Evolutionary conservation across 2,113 vertebrate species (phyloP), one percentile per base, ranked within the genome.

Genomic region (Chlamydotis undulata): DNA sequence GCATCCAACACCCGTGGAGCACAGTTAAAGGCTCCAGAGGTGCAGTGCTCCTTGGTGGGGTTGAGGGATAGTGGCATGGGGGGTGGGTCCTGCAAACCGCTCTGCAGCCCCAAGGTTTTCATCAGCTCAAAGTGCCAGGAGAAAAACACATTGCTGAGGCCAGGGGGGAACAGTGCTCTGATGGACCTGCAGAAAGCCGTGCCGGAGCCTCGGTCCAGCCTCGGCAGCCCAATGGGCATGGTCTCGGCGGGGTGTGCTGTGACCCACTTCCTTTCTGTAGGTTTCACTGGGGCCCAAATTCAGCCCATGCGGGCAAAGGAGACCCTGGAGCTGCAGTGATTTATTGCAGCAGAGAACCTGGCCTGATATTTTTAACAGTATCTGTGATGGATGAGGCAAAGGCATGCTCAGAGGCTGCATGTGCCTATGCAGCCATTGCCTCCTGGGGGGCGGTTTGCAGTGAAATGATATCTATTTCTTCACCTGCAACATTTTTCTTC

Each of bases 1-100:
- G 23, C 25, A 52, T 43, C 4, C 67, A 70, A 28, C 28, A 47
- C 6, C 22, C 0, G 0, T n/a, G n/a, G 56, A 65, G 6, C 15
- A n/a, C 0, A 2, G 29, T 5, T 9, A 37, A 56, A 69, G 14
- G 4, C 49, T 80, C n/a, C 67, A 59, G 85, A 64, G 14, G 39
- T 2, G 1, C n/a, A 41, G 33, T 28, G 23, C 23, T 84, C 29
- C 50, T 49, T 69, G 35, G 12, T 28, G 39, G 35, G 73, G 13
- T 4, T 39, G 35, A 90, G 6, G 13, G 10, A 77, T 4, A 33
- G 16, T 25, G n/a, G 3, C 49, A 37, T 9, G 21, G 1, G 5
- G 35, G 8, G n/a, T 7, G 7, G 1, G 2, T 69, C 47, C 52
- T 4, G 2, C 33, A 57, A 43, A 12, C 52, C 2, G 0, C 41